Evolutionary conservation across 53 echinoderm and acorn worm genomes (phyloP).

Genomic region (Echinarachnius parma): DNA sequence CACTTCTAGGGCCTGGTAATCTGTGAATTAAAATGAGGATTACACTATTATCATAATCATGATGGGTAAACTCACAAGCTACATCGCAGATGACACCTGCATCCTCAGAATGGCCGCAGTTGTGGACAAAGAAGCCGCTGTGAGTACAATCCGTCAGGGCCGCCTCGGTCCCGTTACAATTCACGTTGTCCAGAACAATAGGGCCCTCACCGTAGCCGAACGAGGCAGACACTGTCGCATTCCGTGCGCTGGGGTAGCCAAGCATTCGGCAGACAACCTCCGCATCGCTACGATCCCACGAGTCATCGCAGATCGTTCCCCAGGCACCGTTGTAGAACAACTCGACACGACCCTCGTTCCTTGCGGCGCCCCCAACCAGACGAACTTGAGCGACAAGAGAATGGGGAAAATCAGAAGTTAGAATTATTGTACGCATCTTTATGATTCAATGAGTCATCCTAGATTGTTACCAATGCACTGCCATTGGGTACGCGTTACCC

Average conservation of each 20-base stretch:
- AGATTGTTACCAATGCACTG: too few species aligned
- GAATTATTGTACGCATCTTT: too few species aligned
- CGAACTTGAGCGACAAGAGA: slow-evolving; percentile 44
- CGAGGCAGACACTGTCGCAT: neutral
- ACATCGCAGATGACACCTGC: slow-evolving; percentile 33
- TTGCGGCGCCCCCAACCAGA: slow-evolving; percentile 18
- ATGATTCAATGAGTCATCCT: too few species aligned
- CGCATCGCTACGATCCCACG: slow-evolving; percentile 45
- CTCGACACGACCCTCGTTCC: slow-evolving; percentile 44
- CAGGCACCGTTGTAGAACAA: slow-evolving; percentile 44
- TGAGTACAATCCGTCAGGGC: slow-evolving; percentile 27
- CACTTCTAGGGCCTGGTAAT: too few species aligned
- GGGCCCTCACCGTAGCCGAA: slow-evolving; percentile 41
- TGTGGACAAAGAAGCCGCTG: slow-evolving; percentile 18
- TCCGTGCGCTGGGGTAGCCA: slow-evolving; percentile 32
- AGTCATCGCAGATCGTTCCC: slow-evolving; percentile 59
- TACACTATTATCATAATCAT: too few species aligned
- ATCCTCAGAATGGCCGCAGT: slow-evolving; percentile 50
- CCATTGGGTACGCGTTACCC: too few species aligned
- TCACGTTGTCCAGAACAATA: slow-evolving; percentile 52
- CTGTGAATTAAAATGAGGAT: too few species aligned
- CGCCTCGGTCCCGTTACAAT: slow-evolving; percentile 32
- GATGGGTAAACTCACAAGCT: too few species aligned
- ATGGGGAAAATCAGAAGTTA: too few species aligned
- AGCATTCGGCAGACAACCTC: slow-evolving; percentile 55